A percentile compares a stretch with the other conserved stretches of the same genome.
Evolutionary conservation across 2,888 invertebrate genomes (phyloP).

Genomic region (Lathronympha strigana): DNA sequence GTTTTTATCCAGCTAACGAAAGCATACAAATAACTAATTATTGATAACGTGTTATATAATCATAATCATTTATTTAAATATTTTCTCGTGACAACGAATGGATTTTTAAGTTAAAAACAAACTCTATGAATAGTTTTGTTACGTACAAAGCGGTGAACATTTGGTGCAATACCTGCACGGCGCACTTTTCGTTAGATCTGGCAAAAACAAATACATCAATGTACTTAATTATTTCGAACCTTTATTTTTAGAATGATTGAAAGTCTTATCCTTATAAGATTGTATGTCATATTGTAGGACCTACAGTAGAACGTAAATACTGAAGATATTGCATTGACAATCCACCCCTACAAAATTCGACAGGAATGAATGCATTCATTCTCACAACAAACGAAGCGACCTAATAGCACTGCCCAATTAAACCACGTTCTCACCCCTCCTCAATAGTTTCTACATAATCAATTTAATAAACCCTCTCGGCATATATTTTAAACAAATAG

Average conservation of each 20-base stretch:
- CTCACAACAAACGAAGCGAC: constrained; percentile 7
- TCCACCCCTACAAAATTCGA: background rate
- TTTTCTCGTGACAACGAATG: too few species aligned
- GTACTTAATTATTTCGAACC: too few species aligned
- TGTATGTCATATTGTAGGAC: too few species aligned
- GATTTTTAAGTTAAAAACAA: too few species aligned
- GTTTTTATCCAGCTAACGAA: too few species aligned
- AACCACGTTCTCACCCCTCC: constrained; percentile 24
- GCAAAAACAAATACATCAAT: constrained; percentile 4
- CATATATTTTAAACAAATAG: constrained; percentile 10
- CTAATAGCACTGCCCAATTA: constrained; percentile 13
- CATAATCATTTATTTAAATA: too few species aligned
- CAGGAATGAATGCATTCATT: background rate
- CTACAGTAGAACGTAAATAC: too few species aligned
- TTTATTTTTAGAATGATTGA: too few species aligned
- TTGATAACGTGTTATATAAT: too few species aligned
- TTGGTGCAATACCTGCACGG: constrained; percentile 3
- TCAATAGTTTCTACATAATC: constrained; percentile 15
- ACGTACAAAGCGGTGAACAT: background rate
- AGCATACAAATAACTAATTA: too few species aligned
- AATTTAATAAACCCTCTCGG: constrained; percentile 8
- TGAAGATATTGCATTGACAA: background rate
- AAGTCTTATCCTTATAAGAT: too few species aligned
- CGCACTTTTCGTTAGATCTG: constrained; percentile 2
- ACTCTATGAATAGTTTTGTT: too few species aligned